Evolutionary conservation across 1,140 invertebrate genomes (phyloP), one percentile per base, ranked within the genome.

Genomic region (Pomacea maculata): DNA sequence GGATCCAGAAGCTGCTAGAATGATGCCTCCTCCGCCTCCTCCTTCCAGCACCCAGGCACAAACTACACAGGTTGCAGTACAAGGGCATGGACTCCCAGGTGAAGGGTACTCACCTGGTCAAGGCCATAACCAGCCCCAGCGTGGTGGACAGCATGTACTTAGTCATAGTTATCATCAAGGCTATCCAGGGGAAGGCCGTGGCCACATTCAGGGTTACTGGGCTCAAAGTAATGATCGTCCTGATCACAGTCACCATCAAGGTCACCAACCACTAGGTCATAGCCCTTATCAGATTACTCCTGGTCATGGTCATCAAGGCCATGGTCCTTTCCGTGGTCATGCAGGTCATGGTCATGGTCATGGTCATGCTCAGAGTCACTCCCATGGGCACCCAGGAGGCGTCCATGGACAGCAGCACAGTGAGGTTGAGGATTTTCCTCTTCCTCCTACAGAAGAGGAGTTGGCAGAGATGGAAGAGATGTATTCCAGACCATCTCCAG

Each of bases 391-490:
- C 29, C 15, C 72, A 63, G 80, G 75, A 21, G 52, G 54, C 55
- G 45, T 68, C 19, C 79, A 74, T 55, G 79, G 68, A 25, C 79
- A 77, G 54, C 74, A 80, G 45, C 67, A 78, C 21, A 55, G 55
- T 19, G 76, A 54, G n/a, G 84, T 83, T n/a, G 80, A 83, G 9
- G 87, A 88, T 64, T 83, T 88, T 57, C 87, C 87, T 19, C 84
- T 87, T 17, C 87, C 87, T 29, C 87, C 87, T 7, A 85, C 87
- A 52, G 84, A 76, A 6, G 86, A 85, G 55, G 87, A 88, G 77
- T 80, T 88, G 65, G 81, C 85, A 74, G 87, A 87, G 77, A 87
- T 87, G 65, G 87, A 86, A 63, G 82, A 82, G 52, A 79, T 86
- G 8, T 87, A 85, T 71, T 85, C 85, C 78, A 75, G 75, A 8